Base-by-base conservation (phyloP, 1,140 invertebrate species). In the Hycleus cichorii region DNA sequence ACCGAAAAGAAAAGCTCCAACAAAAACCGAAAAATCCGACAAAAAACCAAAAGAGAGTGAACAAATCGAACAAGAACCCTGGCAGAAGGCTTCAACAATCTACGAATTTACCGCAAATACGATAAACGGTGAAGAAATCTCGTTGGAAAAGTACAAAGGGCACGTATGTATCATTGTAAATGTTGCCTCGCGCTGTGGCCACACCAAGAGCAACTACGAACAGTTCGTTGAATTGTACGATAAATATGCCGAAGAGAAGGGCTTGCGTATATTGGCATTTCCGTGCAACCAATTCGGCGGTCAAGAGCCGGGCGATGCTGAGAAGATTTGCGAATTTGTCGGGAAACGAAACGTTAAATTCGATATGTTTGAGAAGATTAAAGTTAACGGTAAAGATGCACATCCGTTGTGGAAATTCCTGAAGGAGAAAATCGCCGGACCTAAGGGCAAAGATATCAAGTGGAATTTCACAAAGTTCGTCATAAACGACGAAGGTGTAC, bases 381-480 rank as follows among this genome's bases (percentile, higher is more conserved):
- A 94, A 66, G 93, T 97, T 0, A 97, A 96, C 74, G 92, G 93
- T 0, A 81, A 86, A 6, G 74, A 84, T 59, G 86, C 92, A 6
- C 83, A 88, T 75, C 93, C 93, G 0, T 69, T 97, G 18, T 97
- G 82, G 77, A 87, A 88, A 57, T 97, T 85, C 71, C 76, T 97
- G 59, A 56, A 56, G 26, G 53, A 56, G 39, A 56, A 56, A 26
- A 9, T 56, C 3, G 43, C 32, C n/a, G 43, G 53, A 12, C 45
- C 53, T 24, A 56, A 56, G 24, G 53, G 53, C 4, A 56, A 56
- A 24, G 45, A 47, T 6, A 93, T 97, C 61, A 96, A 97, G 70
- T 97, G 95, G 95, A 98, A 97, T 74, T 97, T 96, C 65, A 90
- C 91, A 2, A 97, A 97, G 72, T 98, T 97, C 72, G 78, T 97